These are phyloP conservation scores for Euleptes europaea DNA, from an alignment of 2,113 vertebrate genomes.

Conservation along the genomic window DNA sequence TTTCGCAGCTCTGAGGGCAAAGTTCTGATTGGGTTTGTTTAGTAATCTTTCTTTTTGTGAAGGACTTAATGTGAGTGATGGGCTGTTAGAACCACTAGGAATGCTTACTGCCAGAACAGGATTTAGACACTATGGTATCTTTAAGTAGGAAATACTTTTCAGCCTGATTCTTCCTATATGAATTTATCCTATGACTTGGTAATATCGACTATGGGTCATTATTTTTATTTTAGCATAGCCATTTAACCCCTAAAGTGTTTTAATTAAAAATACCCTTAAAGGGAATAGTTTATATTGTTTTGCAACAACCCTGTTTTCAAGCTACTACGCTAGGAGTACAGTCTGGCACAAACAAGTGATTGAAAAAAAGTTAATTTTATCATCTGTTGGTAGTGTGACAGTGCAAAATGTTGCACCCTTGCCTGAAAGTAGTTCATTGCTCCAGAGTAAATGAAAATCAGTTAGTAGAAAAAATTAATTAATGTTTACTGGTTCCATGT, in stretches of 20 bases:
- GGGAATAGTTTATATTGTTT: slow-evolving; percentile 71
- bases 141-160: slow-evolving; percentile 73
- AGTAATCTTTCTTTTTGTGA: slow-evolving; percentile 69
- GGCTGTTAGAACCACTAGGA: slow-evolving; percentile 63
- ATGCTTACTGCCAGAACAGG: slow-evolving; percentile 61
- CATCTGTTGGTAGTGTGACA: slow-evolving; percentile 20
- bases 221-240: slow-evolving; percentile 78
- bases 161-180: slow-evolving; percentile 73
- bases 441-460: too few species aligned
- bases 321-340: slow-evolving; percentile 43
- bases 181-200: slow-evolving; percentile 72
- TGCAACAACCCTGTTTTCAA: too few species aligned
- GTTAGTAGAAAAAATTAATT: slow-evolving; percentile 3
- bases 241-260: slow-evolving; percentile 75
- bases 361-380: slow-evolving; percentile 31
- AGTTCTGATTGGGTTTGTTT: slow-evolving; percentile 71
- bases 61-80: slow-evolving; percentile 66
- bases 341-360: slow-evolving; percentile 54
- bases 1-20: slow-evolving; percentile 63
- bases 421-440: not conserved
- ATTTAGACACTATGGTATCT: slow-evolving; percentile 73
- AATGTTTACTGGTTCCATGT: slow-evolving; percentile 6
- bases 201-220: slow-evolving; percentile 78
- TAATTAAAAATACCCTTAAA: slow-evolving; percentile 76
- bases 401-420: not conserved